phyloP scores from a whole-genome alignment of 2,113 vertebrate species.

The Oreochromis tanganicae region DNA sequence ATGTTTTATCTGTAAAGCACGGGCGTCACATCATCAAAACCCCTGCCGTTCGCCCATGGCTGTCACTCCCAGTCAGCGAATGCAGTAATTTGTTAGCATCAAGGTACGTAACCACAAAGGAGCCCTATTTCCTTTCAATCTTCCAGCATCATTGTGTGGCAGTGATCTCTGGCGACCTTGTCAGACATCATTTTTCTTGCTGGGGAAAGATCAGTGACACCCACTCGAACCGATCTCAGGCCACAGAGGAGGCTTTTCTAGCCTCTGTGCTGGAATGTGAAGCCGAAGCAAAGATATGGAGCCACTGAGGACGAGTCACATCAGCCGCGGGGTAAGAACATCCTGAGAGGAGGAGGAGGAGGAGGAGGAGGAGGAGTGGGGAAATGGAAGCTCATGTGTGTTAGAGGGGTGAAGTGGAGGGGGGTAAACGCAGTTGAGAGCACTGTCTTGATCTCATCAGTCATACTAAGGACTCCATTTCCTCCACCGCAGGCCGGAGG shows the following conservation, averaged over 20 bases:
- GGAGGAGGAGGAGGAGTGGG: slow-evolving; percentile 17
- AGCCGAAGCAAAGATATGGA: slow-evolving; percentile 32
- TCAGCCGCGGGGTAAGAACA: slow-evolving; percentile 36
- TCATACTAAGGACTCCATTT: slow-evolving; percentile 71
- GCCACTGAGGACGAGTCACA: slow-evolving; percentile 35
- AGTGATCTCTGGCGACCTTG: slow-evolving; percentile 52
- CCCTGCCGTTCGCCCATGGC: background rate
- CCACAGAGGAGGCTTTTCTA: slow-evolving; percentile 17
- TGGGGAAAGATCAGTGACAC: background rate
- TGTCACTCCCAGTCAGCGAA: background rate
- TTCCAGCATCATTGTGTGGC: background rate
- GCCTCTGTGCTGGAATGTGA: slow-evolving; percentile 45
- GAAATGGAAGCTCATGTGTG: slow-evolving; percentile 24
- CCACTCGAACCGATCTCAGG: slow-evolving; percentile 11
- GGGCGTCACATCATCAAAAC: background rate
- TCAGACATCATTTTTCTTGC: slow-evolving; percentile 37
- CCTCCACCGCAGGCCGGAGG: slow-evolving; percentile 60
- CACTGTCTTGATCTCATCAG: slow-evolving; percentile 64
- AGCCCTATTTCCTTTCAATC: slow-evolving; percentile 26
- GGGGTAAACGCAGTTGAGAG: slow-evolving; percentile 41
- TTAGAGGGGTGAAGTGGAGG: background rate
- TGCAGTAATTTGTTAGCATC: background rate
- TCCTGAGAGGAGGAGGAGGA: slow-evolving; percentile 31
- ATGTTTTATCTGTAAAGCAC: background rate
- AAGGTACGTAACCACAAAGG: background rate